Percentiles rank a stretch among this genome's conserved stretches.
These are phyloP conservation scores for Oreochromis spilurus DNA, from an alignment of 2,113 vertebrate genomes.

Conservation along the genomic window DNA sequence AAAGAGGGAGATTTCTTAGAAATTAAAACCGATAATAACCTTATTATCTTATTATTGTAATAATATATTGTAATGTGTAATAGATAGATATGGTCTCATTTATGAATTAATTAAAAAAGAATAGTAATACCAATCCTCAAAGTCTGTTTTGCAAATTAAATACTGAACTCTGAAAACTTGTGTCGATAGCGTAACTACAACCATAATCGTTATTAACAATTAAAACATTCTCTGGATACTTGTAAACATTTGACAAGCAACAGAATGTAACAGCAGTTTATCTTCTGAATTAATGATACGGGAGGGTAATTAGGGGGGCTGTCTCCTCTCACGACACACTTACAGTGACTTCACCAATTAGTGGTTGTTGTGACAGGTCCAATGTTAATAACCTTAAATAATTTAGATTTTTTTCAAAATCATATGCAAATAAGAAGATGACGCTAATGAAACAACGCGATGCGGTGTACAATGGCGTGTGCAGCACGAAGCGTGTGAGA, in stretches of 20 bases:
- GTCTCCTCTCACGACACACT: slow-evolving; percentile 21
- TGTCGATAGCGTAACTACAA: neutral
- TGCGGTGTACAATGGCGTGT: fast-evolving
- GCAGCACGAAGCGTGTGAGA: neutral
- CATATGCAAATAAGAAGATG: slow-evolving; percentile 28
- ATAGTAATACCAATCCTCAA: neutral
- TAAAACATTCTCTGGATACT: slow-evolving; percentile 50
- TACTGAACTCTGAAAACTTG: neutral
- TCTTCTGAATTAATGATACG: slow-evolving; percentile 64
- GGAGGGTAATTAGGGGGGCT: slow-evolving; percentile 22
- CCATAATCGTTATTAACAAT: slow-evolving; percentile 53
- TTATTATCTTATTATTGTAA: neutral
- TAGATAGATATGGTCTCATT: neutral
- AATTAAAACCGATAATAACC: neutral
- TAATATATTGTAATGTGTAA: neutral
- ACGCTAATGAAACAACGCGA: slow-evolving; percentile 21
- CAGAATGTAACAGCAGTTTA: slow-evolving; percentile 64
- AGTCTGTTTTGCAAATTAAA: neutral
- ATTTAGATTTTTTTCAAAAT: slow-evolving; percentile 44
- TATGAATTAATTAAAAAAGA: neutral
- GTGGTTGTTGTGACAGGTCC: slow-evolving; percentile 55
- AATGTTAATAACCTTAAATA: slow-evolving; percentile 59
- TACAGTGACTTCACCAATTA: slow-evolving; percentile 40
- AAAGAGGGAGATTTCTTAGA: neutral
- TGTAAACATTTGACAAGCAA: slow-evolving; percentile 66